These are phyloP conservation scores for Eurytoma californica DNA, from an alignment of 2,888 invertebrate genomes.

Conservation along the genomic window DNA sequence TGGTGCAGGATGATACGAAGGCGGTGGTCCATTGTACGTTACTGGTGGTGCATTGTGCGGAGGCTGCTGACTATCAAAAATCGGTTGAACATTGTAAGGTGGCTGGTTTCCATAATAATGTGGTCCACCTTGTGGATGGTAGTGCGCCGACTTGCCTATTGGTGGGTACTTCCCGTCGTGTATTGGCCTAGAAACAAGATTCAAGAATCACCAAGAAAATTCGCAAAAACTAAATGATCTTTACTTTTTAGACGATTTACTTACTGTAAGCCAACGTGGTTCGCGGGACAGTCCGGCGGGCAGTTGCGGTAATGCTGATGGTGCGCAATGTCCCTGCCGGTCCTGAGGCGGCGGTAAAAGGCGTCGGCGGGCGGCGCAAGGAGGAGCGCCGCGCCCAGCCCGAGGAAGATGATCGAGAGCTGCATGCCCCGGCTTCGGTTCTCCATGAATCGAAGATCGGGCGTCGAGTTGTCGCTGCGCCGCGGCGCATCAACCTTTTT, in stretches of 20 bases:
- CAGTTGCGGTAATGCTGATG: conserved; percentile 15
- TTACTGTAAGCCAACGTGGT: conserved; percentile 1
- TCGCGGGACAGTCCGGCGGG: conserved; percentile 28
- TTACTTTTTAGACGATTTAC: not conserved
- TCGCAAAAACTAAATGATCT: no score
- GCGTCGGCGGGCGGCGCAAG: conserved; percentile 25
- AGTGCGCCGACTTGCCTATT: no score
- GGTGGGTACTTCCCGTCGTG: no score
- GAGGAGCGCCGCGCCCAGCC: conserved; percentile 1
- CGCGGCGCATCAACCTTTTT: conserved; percentile 14
- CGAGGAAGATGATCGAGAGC: conserved; percentile 4
- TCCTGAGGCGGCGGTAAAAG: not conserved
- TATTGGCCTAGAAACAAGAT: no score
- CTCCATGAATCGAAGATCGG: conserved; percentile 22
- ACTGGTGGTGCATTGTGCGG: conserved; percentile 5
- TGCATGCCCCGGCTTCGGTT: conserved; percentile 4
- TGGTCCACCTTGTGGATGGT: no score
- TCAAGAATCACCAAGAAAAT: no score
- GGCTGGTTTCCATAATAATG: no score
- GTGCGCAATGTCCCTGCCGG: not conserved
- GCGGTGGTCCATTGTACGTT: not conserved
- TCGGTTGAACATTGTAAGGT: not conserved
- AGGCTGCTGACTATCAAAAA: conserved; percentile 9
- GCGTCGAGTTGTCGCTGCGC: not conserved
- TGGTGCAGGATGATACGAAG: not conserved